Evolutionary conservation across 2,888 invertebrate genomes (phyloP).

Genomic region (Neoaliturus tenellus): DNA sequence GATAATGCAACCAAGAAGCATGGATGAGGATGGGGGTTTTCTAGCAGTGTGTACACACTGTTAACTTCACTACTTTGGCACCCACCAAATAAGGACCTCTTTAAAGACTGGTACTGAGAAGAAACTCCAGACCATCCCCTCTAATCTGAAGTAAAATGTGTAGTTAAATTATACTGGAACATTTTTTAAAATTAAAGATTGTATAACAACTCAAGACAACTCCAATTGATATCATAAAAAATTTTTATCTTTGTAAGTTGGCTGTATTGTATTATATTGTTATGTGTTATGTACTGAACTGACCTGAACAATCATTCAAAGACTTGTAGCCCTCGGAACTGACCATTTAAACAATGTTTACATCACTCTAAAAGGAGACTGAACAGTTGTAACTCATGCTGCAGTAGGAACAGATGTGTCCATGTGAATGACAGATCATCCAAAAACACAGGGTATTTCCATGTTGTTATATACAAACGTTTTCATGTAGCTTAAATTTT

Average conservation of each 20-base stretch:
- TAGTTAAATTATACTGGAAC: too few species aligned
- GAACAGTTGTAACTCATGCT: background rate
- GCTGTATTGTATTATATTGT: background rate
- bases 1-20: too few species aligned
- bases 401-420: conserved; percentile 11
- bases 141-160: too few species aligned
- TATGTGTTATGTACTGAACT: conserved; percentile 8
- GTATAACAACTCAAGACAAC: background rate
- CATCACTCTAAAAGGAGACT: background rate
- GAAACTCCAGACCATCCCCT: too few species aligned
- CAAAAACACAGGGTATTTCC: background rate
- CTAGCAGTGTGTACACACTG: too few species aligned
- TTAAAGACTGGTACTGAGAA: too few species aligned
- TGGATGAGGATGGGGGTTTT: too few species aligned
- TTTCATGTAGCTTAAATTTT: too few species aligned
- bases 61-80: too few species aligned
- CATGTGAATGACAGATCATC: background rate
- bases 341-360: background rate
- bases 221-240: background rate
- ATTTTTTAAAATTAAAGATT: background rate
- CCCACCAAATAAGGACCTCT: too few species aligned
- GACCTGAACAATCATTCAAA: conserved; percentile 29
- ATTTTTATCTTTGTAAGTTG: background rate
- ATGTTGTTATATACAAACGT: too few species aligned
- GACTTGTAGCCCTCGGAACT: conserved; percentile 28